Evolutionary conservation across 2,113 vertebrate genomes (phyloP), one percentile per base, ranked within the genome.

Genomic region (Hystrix brachyura): DNA sequence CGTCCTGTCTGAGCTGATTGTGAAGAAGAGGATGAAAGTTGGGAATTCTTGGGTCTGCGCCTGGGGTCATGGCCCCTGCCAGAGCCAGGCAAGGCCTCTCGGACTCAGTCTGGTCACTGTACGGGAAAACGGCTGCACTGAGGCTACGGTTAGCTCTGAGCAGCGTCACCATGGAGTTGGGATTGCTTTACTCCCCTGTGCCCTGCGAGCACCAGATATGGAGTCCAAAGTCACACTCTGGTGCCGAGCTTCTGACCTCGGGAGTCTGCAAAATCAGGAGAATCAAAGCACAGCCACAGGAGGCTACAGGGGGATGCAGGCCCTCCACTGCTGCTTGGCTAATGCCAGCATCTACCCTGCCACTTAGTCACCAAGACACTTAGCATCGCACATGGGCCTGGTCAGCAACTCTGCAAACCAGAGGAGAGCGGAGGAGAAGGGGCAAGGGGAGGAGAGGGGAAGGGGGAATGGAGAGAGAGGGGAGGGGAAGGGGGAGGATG

Each of bases 111-210:
- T 78, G 5, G 7, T 59, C 17, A 3, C 21, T 15, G 43, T 76
- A 5, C 3, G 0, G 67, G 65, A 80, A 80, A 29, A 4, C 17
- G 21, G 53, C 25, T 13, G 7, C 29, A 32, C 27, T 1, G 48
- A 48, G 46, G 43, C 74, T 0, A 1, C 76, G 76, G 43, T 53
- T 62, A 7, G 48, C 32, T 65, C 60, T 7, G 19, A 29, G 51
- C 38, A 18, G 1, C 1, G 0, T 8, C 4, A 9, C 4, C 38
- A 1, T 4, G 6, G 38, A 1, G 3, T 19, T 3, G 19, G 1
- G 65, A 60, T n/a, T 3, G 0, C 9, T 27, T 0, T 1, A 72
- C 34, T 60, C 53, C 10, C 23, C 43, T 21, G 1, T 3, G 19
- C n/a, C 55, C 18, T 6, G 5, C 0, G 0, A 43, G n/a, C 1